These are phyloP conservation scores for Apeira syringaria DNA, from an alignment of 2,888 invertebrate species.

Conservation along the genomic window DNA sequence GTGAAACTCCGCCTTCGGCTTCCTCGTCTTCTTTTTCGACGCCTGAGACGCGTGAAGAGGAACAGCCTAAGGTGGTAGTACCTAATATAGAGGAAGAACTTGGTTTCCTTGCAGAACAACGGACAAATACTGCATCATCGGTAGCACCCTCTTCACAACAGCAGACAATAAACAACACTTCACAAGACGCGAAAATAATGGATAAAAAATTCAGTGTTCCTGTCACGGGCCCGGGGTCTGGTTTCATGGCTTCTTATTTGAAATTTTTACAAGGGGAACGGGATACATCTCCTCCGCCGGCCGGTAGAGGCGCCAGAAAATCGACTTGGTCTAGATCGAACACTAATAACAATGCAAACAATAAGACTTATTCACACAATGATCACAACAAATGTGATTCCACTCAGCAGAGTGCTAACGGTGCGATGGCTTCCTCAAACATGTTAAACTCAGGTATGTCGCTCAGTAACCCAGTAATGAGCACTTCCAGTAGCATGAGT, in stretches of 20 bases:
- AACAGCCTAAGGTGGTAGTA: slow-evolving; percentile 92
- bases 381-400: slow-evolving; percentile 68
- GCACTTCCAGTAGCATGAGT: slow-evolving; percentile 60
- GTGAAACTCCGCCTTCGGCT: slow-evolving; percentile 83
- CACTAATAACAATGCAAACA: slow-evolving; percentile 65
- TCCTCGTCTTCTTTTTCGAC: slow-evolving; percentile 82
- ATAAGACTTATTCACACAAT: slow-evolving; percentile 63
- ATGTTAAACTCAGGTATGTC: slow-evolving; percentile 65
- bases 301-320: slow-evolving; percentile 86
- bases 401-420: slow-evolving; percentile 69
- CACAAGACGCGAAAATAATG: slow-evolving; percentile 80
- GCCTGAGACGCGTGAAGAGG: slow-evolving; percentile 85
- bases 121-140: slow-evolving; percentile 76
- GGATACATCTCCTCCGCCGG: slow-evolving; percentile 91
- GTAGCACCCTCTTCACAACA: slow-evolving; percentile 80
- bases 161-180: slow-evolving; percentile 74
- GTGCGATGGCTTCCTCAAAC: slow-evolving; percentile 64
- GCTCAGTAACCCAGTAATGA: slow-evolving; percentile 64
- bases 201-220: slow-evolving; percentile 85
- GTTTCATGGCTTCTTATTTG: slow-evolving; percentile 94
- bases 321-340: slow-evolving; percentile 85
- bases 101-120: slow-evolving; percentile 89
- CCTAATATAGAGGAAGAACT: slow-evolving; percentile 95
- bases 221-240: slow-evolving; percentile 85
- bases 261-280: slow-evolving; percentile 93